Base-by-base conservation (phyloP, 2,888 invertebrate species). In the Acanthosoma haemorrhoidale region DNA sequence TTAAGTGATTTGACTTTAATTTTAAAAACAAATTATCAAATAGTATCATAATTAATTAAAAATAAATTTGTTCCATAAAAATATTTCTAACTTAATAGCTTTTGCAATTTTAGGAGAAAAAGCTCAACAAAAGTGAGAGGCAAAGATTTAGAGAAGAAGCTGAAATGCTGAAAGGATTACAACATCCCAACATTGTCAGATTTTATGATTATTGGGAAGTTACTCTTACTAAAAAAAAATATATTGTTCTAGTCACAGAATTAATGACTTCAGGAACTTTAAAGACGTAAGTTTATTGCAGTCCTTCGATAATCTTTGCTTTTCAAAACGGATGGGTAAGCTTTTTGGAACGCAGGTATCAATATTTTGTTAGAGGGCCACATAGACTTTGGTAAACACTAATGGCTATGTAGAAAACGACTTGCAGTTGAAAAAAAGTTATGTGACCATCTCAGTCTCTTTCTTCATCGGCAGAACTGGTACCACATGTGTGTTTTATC, bases 131-230 rank as follows among this genome's bases (percentile, higher is more conserved):
- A 82, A 91, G 89, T 60, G 99, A 99, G 82, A 86, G 97, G 63
- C 90, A 94, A 77, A 85, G 98, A 70, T 96, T 96, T 81, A 87
- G 96, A 16, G 96, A 97, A 79, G 96, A 95, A 80, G 98, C 98
- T 1, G 98, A 98, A 80, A 98, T 99, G 98, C 82, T 99, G 77
- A 99, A 99, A 83, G 96, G 96, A 76, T 85, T 99, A 31, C 98
- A 99, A 80, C 98, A 99, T 82, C 95, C 96, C 16, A 97, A 97
- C 82, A 97, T 97, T 77, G 96, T 97, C 70, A 85, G 96, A 29
- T 97, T 96, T 83, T 99, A 97, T 83, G 98, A 99, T 82, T 98
- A 97, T 81, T 99, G 98, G 97, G 98, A 99, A 82, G 92, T 93
- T 69, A 89, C 90, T 41, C 88, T 90, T 73, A 90, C 91, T 39